Evolutionary conservation across 2,797 vertebrate species (phyloP), one percentile per base, ranked within the genome.

Genomic region (Aselliscus stoliczkanus): DNA sequence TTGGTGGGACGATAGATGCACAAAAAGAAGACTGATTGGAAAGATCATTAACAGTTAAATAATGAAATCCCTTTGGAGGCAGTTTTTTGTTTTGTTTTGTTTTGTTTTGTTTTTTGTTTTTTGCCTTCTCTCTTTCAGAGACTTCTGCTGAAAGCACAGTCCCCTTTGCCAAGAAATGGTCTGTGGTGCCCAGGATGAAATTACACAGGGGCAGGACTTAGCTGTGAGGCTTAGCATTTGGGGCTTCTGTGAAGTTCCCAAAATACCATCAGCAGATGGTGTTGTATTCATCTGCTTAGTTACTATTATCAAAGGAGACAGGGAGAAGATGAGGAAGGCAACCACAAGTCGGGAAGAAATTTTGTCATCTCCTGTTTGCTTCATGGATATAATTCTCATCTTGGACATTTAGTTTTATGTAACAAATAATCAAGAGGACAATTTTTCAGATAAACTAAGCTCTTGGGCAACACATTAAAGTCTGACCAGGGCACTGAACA

Each of bases 261-360:
- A 90, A 90, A 88, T 92, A 94, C 34, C 44, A 37, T 73, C 15
- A 81, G 62, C 92, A 92, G 88, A 85, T 81, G 79, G 77, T 80
- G 34, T 37, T 18, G 8, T 37, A 56, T 81, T 85, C 27, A 75
- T 92, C 54, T 84, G 72, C 80, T 75, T 62, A 70, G 67, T 62
- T 42, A 42, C 52, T 70, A 7, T 80, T 54, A 58, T 88, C 92
- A 70, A 64, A 34, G 73, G 80, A 79, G 50, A 84, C 37, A 65
- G 56, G 27, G 80, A 77, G 11, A 67, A 11, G 25, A 69, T 39
- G 77, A 80, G 31, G 52, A 80, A 73, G 50, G 64, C 58, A 65
- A 34, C 21, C 34, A 54, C 52, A 31, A 65, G 34, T 47, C 0
- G 10, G 10, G 17, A n/a, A 39, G 29, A 29, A 44, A 69, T 64